Evolutionary conservation across 1,140 invertebrate species (phyloP).

Genomic region (Drosophila rhopaloa): DNA sequence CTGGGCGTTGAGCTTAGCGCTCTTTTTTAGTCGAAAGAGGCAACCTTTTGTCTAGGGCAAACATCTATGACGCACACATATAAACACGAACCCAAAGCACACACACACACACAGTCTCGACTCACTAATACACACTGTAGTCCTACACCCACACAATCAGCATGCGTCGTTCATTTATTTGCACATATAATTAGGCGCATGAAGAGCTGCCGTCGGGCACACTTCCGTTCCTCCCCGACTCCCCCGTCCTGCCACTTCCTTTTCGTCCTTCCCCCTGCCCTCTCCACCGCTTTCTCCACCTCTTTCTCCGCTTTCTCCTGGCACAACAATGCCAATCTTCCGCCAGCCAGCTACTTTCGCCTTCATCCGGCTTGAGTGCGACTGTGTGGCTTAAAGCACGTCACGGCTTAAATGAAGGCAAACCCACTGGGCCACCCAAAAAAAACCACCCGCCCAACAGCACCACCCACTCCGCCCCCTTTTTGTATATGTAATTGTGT

Average conservation of each 20-base stretch:
- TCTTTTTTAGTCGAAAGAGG: conserved; percentile 8
- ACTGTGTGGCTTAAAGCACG: conserved; percentile 45
- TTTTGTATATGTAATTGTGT: conserved; percentile 11
- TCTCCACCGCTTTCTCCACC: neutral
- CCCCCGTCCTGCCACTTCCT: conserved; percentile 7
- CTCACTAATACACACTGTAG: conserved; percentile 8
- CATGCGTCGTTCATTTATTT: conserved; percentile 81
- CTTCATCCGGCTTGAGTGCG: conserved; percentile 26
- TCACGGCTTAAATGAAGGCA: conserved; percentile 38
- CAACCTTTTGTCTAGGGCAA: conserved; percentile 51
- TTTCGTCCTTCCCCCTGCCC: neutral
- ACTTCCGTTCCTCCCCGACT: conserved; percentile 50
- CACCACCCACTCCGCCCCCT: neutral
- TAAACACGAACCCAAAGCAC: conserved; percentile 17
- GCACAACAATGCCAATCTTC: conserved; percentile 32
- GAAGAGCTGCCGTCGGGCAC: conserved; percentile 62
- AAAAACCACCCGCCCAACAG: neutral
- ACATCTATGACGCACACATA: conserved; percentile 40
- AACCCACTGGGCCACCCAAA: conserved; percentile 1
- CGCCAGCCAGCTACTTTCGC: conserved; percentile 23
- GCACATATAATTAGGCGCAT: conserved; percentile 80
- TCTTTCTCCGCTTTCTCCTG: conserved; percentile 12
- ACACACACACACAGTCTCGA: conserved; percentile 7
- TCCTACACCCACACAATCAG: conserved; percentile 64
- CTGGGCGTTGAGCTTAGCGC: conserved; percentile 56